Base-by-base conservation (phyloP, 2,797 vertebrate genomes). In the Tangara arthus region DNA sequence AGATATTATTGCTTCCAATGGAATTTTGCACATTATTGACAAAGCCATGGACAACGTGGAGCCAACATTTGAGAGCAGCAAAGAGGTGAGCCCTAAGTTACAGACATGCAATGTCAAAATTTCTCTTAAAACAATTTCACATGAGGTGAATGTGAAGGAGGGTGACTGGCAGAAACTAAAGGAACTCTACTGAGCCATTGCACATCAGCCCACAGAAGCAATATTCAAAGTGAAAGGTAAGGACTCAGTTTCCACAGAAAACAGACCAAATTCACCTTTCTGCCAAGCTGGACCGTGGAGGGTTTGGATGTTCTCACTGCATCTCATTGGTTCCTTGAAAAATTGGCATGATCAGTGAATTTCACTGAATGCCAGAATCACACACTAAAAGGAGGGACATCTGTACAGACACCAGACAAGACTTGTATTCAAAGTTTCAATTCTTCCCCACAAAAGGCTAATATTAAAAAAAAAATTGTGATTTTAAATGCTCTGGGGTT, bases 21-120 rank as follows among this genome's bases (percentile, higher is more conserved):
- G 99, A 69, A 97, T 99, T 84, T 96, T 99, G 66, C 99, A 99
- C 81, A 96, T 99, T 75, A 98, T 99, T 42, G 98, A 98, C 80
- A 98, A 97, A 96, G 97, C 99, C 83, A 98, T 99, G 98, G 99
- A 99, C 94, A 98, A 95, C 0, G 70, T 98, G 23, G 81, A 96
- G 0, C 97, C 99, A 56, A 98, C 97, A 1, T 98, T 99, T 84
- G 95, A 98, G 73, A 98, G 98, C 71, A 97, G 97, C 42, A 91
- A 94, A 52, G 94, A 99, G 98, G 99, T 99, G 72, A 97, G 96
- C 17, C 3, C 0, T 56, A 37, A 82, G 20, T 59, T 37, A 18
- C 7, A 28, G 2, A 44, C 1, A 3, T 19, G 15, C 21, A 34
- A 11, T 12, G 6, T 42, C 68, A 50, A 50, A 61, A 6, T 64